Conservation (phyloP, 2,113 vertebrate species). For the Lagenorhynchus albirostris region DNA sequence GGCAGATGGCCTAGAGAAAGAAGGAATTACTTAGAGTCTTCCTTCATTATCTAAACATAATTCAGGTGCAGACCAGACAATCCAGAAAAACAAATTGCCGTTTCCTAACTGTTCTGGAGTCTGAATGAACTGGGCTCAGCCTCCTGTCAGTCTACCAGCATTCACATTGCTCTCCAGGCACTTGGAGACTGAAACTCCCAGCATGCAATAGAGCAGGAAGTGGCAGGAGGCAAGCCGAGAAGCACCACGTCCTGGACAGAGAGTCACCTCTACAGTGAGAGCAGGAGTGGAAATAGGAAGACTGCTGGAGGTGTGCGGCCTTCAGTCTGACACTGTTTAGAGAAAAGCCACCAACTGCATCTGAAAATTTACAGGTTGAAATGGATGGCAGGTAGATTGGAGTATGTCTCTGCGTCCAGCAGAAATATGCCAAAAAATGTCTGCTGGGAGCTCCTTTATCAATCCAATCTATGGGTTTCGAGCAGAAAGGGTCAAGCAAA, state of each 20-base stretch:
- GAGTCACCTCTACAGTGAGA: background rate
- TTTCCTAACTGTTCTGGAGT: background rate
- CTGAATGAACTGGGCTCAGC: background rate
- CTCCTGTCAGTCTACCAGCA: background rate
- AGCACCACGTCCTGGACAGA: background rate
- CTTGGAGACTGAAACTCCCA: background rate
- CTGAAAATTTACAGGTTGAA: background rate
- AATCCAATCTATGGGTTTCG: background rate
- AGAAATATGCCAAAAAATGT: background rate
- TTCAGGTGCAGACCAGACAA: background rate
- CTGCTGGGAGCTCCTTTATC: background rate
- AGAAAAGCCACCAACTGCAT: background rate
- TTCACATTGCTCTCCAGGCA: background rate
- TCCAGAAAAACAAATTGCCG: constrained; percentile 1
- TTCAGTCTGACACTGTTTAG: background rate
- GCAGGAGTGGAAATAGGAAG: background rate
- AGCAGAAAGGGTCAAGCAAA: background rate
- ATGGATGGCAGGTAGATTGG: background rate
- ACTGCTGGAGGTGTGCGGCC: background rate
- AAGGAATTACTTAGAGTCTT: constrained; percentile 22
- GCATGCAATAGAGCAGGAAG: background rate
- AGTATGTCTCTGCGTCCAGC: background rate
- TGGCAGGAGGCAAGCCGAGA: background rate
- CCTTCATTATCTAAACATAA: constrained; percentile 3
- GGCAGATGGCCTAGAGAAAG: background rate